A percentile compares a stretch with the other conserved stretches of the same genome.
phyloP scores from a whole-genome alignment of 1,140 invertebrate species.

The Hycleus phaleratus region DNA sequence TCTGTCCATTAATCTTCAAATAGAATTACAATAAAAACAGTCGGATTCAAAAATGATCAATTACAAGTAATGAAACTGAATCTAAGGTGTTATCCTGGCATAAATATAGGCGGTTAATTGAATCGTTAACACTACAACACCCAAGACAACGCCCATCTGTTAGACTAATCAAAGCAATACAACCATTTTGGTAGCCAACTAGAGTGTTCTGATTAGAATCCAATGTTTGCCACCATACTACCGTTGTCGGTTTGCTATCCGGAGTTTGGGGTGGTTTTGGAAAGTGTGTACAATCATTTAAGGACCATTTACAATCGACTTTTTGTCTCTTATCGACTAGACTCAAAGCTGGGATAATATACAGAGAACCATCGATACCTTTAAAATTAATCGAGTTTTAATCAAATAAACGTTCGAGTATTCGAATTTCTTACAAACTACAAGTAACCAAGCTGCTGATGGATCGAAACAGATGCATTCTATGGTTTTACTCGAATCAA shows the following conservation, averaged over 20 bases:
- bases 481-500: conserved; percentile 50
- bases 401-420: not conserved
- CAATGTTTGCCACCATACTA: conserved; percentile 67
- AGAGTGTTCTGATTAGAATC: conserved; percentile 56
- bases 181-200: conserved; percentile 63
- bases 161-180: conserved; percentile 63
- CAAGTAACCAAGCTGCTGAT: conserved; percentile 59
- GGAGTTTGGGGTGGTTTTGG: conserved; percentile 43
- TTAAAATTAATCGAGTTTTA: conserved; percentile 10
- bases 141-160: conserved; percentile 58
- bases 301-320: conserved; percentile 52
- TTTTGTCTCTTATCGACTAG: conserved; percentile 48
- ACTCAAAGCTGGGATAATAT: conserved; percentile 53
- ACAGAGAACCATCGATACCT: conserved; percentile 49
- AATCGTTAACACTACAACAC: conserved; percentile 53
- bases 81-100: conserved; percentile 62
- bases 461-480: conserved; percentile 62
- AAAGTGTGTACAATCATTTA: conserved; percentile 47
- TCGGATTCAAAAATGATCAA: not conserved
- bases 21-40: conserved; percentile 1
- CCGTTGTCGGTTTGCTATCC: conserved; percentile 47
- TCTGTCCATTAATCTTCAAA: conserved; percentile 56
- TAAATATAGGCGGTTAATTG: conserved; percentile 52
- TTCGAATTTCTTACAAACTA: conserved; percentile 44
- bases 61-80: conserved; percentile 58